Evolutionary conservation across 2,797 vertebrate genomes (phyloP), one percentile per base, ranked within the genome.

Genomic region (Parambassis ranga): DNA sequence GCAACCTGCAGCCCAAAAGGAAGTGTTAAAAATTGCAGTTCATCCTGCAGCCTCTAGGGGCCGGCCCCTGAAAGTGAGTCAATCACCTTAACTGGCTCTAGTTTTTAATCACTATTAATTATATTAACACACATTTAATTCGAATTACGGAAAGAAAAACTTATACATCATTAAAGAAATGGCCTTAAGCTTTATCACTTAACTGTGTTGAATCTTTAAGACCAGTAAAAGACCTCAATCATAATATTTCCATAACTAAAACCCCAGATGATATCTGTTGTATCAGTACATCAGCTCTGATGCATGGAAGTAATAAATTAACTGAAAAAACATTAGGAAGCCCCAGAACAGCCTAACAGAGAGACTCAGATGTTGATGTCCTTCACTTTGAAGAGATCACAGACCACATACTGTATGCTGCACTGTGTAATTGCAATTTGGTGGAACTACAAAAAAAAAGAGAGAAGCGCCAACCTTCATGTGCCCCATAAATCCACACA

Each of bases 381-480:
- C 36, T 63, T 62, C 48, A 50, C 81, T 87, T 76, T 82, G 78
- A 82, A 81, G 74, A 85, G 53, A 82, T 87, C 71, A 77, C 79
- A 86, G 71, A 52, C 62, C 50, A 52, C 75, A 65, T 60, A 46
- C 47, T 62, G 44, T 49, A 43, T 16, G 62, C 62, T 38, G 6
- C 26, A 3, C 56, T 74, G 68, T 71, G 63, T 82, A 78, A 86
- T 78, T 87, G 68, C 72, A 58, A 67, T 87, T 86, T 81, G 46
- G 75, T 71, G 71, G 64, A 77, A 52, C 61, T 44, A 6, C 56
- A 48, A 75, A 87, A n/a, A n/a, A n/a, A n/a, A n/a, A n/a, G n/a
- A n/a, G n/a, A n/a, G 76, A 71, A 51, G 50, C 67, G 26, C 52
- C 81, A 74, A 71, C 60, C 79, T 83, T 87, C 85, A 75, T 47